A percentile compares a stretch with the other conserved stretches of the same genome.
Conservation (phyloP, 2,888 invertebrate genomes). For the Leptinotarsa rubiginosa region DNA sequence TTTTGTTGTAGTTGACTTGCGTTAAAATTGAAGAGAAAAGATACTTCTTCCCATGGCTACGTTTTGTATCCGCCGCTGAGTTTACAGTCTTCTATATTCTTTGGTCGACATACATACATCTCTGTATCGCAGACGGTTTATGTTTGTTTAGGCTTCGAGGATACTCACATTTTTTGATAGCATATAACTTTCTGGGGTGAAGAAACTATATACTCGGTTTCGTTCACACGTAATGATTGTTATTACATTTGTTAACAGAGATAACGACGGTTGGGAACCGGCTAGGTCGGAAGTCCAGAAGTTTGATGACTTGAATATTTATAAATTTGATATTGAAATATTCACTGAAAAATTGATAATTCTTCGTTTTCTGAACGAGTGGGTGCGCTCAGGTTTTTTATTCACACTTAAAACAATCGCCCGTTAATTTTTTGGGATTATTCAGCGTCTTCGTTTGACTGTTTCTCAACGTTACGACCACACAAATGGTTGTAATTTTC, state of each 20-base stretch:
- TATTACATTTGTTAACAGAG: not conserved
- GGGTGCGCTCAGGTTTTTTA: too few relatives aligned
- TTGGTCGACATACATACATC: not conserved
- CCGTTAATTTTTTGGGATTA: too few relatives aligned
- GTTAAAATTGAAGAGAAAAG: too few relatives aligned
- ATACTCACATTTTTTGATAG: constrained; percentile 1
- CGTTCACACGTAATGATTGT: constrained; percentile 4
- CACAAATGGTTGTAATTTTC: too few relatives aligned
- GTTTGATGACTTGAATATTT: not conserved
- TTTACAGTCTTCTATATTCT: not conserved
- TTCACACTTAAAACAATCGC: too few relatives aligned
- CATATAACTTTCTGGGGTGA: constrained; percentile 6
- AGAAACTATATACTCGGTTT: not conserved
- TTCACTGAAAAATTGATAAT: too few relatives aligned
- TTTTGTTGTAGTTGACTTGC: too few relatives aligned
- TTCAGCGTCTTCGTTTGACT: too few relatives aligned
- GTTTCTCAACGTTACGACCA: too few relatives aligned
- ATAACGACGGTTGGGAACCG: not conserved
- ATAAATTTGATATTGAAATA: too few relatives aligned
- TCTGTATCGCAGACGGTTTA: not conserved
- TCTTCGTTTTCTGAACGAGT: too few relatives aligned
- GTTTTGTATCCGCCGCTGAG: not conserved
- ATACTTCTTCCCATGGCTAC: too few relatives aligned
- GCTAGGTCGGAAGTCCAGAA: not conserved
- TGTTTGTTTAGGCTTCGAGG: constrained; percentile 10